These are phyloP conservation scores for Lasioglossum marginatum DNA, from an alignment of 2,888 invertebrate species.

Conservation along the genomic window DNA sequence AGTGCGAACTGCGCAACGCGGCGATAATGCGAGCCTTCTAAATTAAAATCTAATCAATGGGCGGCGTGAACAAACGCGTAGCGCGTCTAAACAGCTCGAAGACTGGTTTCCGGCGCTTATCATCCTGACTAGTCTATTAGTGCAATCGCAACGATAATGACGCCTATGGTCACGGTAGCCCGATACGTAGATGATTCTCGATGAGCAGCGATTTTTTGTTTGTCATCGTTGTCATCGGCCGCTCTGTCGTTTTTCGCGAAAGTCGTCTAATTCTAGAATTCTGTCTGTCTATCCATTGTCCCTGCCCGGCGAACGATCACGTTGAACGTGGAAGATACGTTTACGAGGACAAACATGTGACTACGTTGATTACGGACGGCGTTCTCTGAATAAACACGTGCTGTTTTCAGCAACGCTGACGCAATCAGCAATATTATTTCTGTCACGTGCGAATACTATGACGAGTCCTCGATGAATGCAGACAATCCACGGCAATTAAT, in stretches of 20 bases:
- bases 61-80: not conserved
- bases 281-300: slow-evolving; percentile 3
- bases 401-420: slow-evolving; percentile 65
- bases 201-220: not conserved
- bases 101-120: not conserved
- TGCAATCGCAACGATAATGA: not conserved
- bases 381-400: slow-evolving; percentile 69
- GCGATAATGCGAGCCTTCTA: slow-evolving; percentile 18
- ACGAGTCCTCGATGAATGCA: not conserved
- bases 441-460: slow-evolving; percentile 22
- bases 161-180: not conserved
- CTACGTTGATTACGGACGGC: slow-evolving; percentile 51
- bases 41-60: slow-evolving; percentile 41
- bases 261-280: slow-evolving; percentile 38
- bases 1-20: slow-evolving; percentile 4
- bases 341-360: slow-evolving; percentile 67
- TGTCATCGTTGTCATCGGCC: not conserved
- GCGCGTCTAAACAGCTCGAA: not conserved
- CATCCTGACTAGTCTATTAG: not conserved
- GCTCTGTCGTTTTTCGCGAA: slow-evolving; percentile 18
- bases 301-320: slow-evolving; percentile 45
- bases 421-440: slow-evolving; percentile 59
- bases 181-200: not conserved
- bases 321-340: slow-evolving; percentile 65
- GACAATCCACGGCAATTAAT: not conserved